A percentile compares a stretch with the other conserved stretches of the same genome.
These are phyloP conservation scores for Otocyon megalotis DNA, from an alignment of 2,113 vertebrate genomes.

Conservation along the genomic window DNA sequence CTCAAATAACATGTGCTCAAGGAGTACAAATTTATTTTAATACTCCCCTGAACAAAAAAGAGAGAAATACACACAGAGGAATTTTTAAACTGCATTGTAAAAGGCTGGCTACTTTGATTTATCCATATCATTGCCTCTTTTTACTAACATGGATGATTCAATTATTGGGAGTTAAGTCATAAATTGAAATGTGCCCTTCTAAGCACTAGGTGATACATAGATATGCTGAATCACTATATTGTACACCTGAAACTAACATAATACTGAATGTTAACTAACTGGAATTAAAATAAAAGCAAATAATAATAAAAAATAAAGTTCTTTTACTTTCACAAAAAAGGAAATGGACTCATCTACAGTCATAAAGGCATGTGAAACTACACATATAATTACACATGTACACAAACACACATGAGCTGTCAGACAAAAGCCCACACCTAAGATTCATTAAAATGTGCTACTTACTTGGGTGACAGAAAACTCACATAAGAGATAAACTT, in stretches of 20 bases:
- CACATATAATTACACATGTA: not conserved
- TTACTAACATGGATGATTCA: not conserved
- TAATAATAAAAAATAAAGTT: not conserved
- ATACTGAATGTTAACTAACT: not conserved
- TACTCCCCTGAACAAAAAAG: not conserved
- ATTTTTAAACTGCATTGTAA: not conserved
- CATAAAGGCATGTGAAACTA: not conserved
- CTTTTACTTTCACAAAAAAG: not conserved
- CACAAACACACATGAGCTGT: not conserved
- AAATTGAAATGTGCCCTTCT: not conserved
- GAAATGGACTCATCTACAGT: not conserved
- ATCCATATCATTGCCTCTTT: not conserved
- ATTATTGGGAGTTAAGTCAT: not conserved
- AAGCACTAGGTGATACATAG: not conserved
- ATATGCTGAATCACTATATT: not conserved
- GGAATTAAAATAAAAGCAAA: not conserved
- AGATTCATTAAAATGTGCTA: not conserved
- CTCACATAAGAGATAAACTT: slow-evolving; percentile 68
- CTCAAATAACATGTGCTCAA: not conserved
- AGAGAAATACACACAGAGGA: not conserved
- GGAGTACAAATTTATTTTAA: not conserved
- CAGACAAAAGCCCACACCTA: not conserved
- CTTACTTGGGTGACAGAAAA: slow-evolving; percentile 72
- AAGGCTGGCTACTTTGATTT: not conserved
- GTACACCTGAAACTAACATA: not conserved